phyloP scores from a whole-genome alignment of 1,140 invertebrate genomes.

The Drosophila erecta region DNA sequence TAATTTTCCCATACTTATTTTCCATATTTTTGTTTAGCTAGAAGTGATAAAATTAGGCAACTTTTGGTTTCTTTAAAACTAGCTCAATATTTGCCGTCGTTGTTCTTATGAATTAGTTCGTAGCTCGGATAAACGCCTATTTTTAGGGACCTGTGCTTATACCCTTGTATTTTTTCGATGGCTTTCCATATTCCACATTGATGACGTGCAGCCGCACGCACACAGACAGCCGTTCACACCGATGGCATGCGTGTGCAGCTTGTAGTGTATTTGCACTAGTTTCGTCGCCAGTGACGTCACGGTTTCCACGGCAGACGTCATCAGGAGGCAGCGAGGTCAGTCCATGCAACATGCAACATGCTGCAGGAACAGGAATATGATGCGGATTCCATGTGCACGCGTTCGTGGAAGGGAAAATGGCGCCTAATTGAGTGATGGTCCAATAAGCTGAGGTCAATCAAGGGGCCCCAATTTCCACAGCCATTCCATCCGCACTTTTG shows the following conservation, averaged over 20 bases:
- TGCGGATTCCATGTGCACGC: conserved; percentile 28
- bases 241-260: conserved; percentile 2
- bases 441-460: conserved; percentile 58
- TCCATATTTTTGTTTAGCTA: too few relatives aligned
- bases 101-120: not conserved
- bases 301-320: conserved; percentile 39
- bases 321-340: conserved; percentile 37
- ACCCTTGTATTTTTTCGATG: not conserved
- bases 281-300: conserved; percentile 38
- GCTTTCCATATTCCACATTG: not conserved
- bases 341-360: conserved; percentile 47
- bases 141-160: not conserved
- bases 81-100: not conserved
- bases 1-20: too few relatives aligned
- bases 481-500: not conserved
- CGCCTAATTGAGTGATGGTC: conserved; percentile 59
- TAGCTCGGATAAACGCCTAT: not conserved
- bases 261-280: conserved; percentile 35
- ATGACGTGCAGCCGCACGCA: conserved; percentile 17
- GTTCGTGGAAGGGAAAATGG: conserved; percentile 32
- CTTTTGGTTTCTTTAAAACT: too few relatives aligned
- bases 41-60: too few relatives aligned
- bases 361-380: conserved; percentile 33
- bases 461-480: not conserved
- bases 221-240: not conserved